phyloP scores from a whole-genome alignment of 2,888 invertebrate species.

The Dryocosmus kuriphilus region DNA sequence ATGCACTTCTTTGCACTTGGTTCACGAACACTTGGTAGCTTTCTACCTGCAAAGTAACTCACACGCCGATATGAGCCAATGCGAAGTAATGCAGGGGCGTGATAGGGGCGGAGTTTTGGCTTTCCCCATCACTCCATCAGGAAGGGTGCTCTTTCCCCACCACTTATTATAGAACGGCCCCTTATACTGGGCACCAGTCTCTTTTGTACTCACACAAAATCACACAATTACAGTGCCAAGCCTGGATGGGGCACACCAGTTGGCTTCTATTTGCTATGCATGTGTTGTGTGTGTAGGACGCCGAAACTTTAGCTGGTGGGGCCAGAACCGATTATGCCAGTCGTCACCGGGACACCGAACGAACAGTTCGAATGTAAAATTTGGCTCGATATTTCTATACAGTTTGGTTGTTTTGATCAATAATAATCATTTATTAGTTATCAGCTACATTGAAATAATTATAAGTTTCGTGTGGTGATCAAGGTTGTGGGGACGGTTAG shows the following conservation, averaged over 20 bases:
- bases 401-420: not conserved
- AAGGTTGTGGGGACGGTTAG: not conserved
- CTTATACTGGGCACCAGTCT: not conserved
- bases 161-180: not conserved
- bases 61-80: not conserved
- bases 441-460: not conserved
- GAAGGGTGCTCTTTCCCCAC: conserved; percentile 23
- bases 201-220: conserved; percentile 5
- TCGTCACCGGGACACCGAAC: conserved; percentile 22
- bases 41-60: not conserved
- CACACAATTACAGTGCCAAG: not conserved
- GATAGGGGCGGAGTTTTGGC: conserved; percentile 22
- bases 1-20: not conserved
- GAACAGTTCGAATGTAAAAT: not conserved
- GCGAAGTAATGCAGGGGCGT: not conserved
- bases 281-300: not conserved
- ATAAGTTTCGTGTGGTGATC: not conserved
- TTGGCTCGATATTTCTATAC: not conserved
- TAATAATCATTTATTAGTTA: not conserved
- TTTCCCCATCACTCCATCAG: conserved; percentile 16
- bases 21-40: not conserved
- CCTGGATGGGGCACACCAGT: not conserved
- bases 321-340: conserved; percentile 28
- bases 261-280: not conserved
- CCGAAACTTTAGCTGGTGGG: conserved; percentile 20